phyloP scores from a whole-genome alignment of 2,797 vertebrate species.

The Anguilla megastoma region DNA sequence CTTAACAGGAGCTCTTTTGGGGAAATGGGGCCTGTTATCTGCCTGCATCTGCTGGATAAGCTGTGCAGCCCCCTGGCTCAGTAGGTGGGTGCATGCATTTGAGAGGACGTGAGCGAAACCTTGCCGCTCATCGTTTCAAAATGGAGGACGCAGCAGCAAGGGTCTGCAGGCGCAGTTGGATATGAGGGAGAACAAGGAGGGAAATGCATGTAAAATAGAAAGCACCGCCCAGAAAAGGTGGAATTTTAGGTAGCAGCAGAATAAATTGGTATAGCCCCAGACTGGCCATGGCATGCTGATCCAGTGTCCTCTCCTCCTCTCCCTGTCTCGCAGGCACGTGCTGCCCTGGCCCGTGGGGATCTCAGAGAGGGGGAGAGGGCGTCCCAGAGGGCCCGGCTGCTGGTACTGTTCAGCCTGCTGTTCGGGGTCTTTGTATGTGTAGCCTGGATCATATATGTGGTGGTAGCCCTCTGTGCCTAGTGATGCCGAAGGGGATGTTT shows the following conservation, averaged over 20 bases:
- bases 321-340: constrained; percentile 60
- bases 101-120: not conserved
- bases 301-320: not conserved
- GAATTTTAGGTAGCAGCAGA: not conserved
- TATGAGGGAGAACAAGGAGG: not conserved
- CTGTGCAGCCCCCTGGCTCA: not conserved
- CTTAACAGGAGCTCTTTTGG: not conserved
- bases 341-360: constrained; percentile 68
- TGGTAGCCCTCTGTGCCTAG: constrained; percentile 58
- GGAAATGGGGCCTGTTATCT: not conserved
- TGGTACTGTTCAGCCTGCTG: constrained; percentile 77
- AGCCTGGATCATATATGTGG: constrained; percentile 76
- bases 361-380: constrained; percentile 63
- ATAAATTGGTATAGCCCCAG: too few relatives aligned
- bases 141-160: not conserved
- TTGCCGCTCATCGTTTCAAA: not conserved
- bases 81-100: not conserved
- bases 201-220: not conserved
- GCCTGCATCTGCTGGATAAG: not conserved
- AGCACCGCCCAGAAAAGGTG: not conserved
- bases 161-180: not conserved
- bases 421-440: constrained; percentile 72
- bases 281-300: not conserved
- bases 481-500: not conserved
- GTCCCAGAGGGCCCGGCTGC: constrained; percentile 67